Percentiles rank a stretch among this genome's conserved stretches.
These are phyloP conservation scores for Lepisosteus osseus DNA, from an alignment of 2,113 vertebrate genomes.

Conservation along the genomic window DNA sequence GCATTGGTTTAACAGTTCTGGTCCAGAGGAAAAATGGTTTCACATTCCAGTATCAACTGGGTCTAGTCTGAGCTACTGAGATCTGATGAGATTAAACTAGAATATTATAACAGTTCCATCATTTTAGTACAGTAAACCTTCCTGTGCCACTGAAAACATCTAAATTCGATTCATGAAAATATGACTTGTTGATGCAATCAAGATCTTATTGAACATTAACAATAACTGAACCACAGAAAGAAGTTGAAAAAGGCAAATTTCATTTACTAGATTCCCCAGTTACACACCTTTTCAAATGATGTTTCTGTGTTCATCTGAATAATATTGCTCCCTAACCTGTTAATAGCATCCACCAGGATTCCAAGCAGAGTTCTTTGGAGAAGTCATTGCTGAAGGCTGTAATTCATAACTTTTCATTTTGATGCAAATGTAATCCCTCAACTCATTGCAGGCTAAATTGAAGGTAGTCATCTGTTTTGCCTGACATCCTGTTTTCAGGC, in stretches of 20 bases:
- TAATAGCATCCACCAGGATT: background rate
- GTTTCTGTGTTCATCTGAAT: background rate
- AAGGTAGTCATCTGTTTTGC: conserved; percentile 21
- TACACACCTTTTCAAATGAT: background rate
- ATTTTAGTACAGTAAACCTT: too few relatives aligned
- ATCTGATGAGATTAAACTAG: too few relatives aligned
- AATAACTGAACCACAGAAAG: too few relatives aligned
- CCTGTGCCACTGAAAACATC: too few relatives aligned
- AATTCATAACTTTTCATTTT: conserved; percentile 10
- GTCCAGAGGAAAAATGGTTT: too few relatives aligned
- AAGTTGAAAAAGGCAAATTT: background rate
- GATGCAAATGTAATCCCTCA: conserved; percentile 12
- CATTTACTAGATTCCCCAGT: background rate
- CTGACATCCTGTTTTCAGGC: background rate
- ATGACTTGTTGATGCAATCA: too few relatives aligned
- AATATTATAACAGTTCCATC: too few relatives aligned
- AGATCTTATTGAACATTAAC: too few relatives aligned
- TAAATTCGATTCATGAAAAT: too few relatives aligned
- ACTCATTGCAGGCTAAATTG: conserved; percentile 12
- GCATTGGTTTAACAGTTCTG: too few relatives aligned
- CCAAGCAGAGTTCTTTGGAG: background rate
- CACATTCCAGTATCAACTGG: too few relatives aligned
- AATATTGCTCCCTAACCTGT: background rate
- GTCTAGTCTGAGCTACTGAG: too few relatives aligned
- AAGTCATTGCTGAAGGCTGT: conserved; percentile 4